Percentiles rank a stretch among this genome's conserved stretches.
phyloP scores from a whole-genome alignment of 2,797 vertebrate genomes.

The Threskiornis aethiopicus region DNA sequence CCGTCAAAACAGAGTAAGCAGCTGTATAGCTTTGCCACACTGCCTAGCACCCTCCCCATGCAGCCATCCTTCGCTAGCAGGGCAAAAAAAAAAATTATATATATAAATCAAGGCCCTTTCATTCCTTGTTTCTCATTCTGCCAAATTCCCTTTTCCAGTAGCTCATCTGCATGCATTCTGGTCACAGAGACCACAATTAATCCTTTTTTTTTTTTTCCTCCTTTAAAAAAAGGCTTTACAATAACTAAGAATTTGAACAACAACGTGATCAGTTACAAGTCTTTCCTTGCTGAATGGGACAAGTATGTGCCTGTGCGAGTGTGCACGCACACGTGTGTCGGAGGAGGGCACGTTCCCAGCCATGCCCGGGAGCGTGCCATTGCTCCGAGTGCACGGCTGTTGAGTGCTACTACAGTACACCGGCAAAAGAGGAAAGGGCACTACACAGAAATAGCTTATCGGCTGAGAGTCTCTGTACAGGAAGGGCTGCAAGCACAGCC shows the following conservation, averaged over 20 bases:
- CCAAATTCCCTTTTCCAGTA: conserved; percentile 17
- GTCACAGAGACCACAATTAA: neutral
- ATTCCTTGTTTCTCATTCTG: conserved; percentile 19
- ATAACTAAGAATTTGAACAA: neutral
- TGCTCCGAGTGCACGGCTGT: neutral
- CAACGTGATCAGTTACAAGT: neutral
- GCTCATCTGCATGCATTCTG: neutral
- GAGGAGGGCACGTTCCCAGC: neutral
- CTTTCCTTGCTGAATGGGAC: neutral
- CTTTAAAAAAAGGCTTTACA: neutral
- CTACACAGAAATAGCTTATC: conserved; percentile 26
- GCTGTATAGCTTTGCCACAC: neutral
- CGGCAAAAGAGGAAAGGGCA: conserved; percentile 31
- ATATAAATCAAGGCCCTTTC: neutral
- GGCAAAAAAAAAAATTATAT: neutral
- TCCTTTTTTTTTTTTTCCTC: neutral
- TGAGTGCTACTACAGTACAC: neutral
- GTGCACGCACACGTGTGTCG: neutral
- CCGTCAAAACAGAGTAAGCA: neutral
- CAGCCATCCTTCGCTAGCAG: neutral
- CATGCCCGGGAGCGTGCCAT: neutral
- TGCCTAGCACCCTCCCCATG: neutral
- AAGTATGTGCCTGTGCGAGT: neutral
- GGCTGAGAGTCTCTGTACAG: conserved; percentile 19
- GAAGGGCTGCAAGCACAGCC: conserved; percentile 26